These are phyloP conservation scores for Pachycephus smyrnensis DNA, from an alignment of 2,888 invertebrate genomes.

Conservation along the genomic window DNA sequence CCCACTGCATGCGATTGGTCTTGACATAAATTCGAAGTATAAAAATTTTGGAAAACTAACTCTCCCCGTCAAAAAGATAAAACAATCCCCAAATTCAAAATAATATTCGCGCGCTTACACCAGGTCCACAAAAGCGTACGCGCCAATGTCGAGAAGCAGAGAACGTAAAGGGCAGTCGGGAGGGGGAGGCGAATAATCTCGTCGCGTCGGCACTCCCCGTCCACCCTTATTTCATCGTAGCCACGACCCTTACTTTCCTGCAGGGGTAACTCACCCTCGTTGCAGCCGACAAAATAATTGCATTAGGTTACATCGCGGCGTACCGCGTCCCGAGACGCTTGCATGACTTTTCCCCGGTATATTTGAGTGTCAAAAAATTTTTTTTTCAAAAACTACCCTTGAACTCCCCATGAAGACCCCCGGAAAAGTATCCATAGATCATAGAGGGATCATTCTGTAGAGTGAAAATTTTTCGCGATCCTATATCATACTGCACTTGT, in stretches of 20 bases:
- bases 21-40: too few relatives aligned
- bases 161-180: not conserved
- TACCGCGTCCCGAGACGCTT: constrained; percentile 16
- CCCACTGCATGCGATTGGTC: not conserved
- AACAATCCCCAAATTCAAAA: not conserved
- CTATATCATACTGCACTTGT: not conserved
- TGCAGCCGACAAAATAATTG: constrained; percentile 56
- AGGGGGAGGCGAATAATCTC: not conserved
- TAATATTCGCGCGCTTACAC: not conserved
- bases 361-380: not conserved
- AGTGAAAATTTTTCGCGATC: not conserved
- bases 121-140: not conserved
- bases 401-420: too few relatives aligned
- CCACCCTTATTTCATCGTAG: not conserved
- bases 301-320: constrained; percentile 58
- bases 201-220: not conserved
- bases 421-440: not conserved
- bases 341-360: not conserved
- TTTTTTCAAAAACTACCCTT: not conserved
- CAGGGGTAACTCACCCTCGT: constrained; percentile 36
- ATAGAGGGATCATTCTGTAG: not conserved
- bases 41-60: too few relatives aligned
- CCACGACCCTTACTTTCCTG: not conserved
- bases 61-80: too few relatives aligned
- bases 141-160: not conserved